These are phyloP conservation scores for Meghimatium bilineatum DNA, from an alignment of 2,888 invertebrate species.

Conservation along the genomic window DNA sequence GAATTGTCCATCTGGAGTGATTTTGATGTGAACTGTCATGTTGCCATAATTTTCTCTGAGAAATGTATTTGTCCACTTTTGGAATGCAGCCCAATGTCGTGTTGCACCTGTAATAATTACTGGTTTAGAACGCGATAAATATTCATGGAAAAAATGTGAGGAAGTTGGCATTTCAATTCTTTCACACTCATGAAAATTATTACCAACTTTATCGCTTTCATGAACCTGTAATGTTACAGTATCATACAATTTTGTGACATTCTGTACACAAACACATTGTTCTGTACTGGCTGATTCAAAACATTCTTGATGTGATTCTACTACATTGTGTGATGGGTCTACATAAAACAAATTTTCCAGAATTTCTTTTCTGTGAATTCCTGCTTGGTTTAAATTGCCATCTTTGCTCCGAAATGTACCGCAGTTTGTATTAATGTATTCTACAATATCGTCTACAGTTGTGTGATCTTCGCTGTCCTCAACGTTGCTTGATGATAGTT, in stretches of 20 bases:
- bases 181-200: constrained; percentile 58
- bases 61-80: constrained; percentile 71
- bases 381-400: constrained; percentile 60
- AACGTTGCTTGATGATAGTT: constrained; percentile 35
- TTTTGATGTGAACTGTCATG: constrained; percentile 68
- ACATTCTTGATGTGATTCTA: not conserved
- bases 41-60: constrained; percentile 63
- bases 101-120: constrained; percentile 69
- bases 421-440: constrained; percentile 68
- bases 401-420: constrained; percentile 58
- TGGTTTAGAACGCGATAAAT: constrained; percentile 70
- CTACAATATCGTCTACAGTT: constrained; percentile 50
- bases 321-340: not conserved
- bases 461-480: not conserved
- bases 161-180: constrained; percentile 57
- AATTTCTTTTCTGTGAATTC: constrained; percentile 66
- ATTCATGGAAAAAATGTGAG: constrained; percentile 68
- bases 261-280: not conserved
- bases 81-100: constrained; percentile 67
- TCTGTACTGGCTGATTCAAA: not conserved
- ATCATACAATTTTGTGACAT: not conserved
- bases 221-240: not conserved
- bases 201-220: constrained; percentile 4
- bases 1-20: constrained; percentile 71
- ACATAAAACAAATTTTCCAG: constrained; percentile 63